A percentile compares a stretch with the other conserved stretches of the same genome.
Evolutionary conservation across 2,113 vertebrate species (phyloP).

Genomic region (Syngnathus floridae): DNA sequence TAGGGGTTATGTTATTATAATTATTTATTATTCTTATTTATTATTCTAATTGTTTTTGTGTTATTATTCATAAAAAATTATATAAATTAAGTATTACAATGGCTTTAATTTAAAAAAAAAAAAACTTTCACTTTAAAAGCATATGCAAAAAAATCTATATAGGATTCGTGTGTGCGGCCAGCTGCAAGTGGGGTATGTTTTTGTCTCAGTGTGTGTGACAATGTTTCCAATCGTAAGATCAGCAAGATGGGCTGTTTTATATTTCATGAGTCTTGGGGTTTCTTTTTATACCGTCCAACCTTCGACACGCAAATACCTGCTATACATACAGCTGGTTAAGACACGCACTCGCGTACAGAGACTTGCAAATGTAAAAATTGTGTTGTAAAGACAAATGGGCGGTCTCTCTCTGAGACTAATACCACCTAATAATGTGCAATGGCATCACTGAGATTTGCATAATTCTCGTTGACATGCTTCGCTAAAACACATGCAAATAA

Average conservation of each 20-base stretch:
- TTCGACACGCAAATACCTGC: constrained; percentile 51
- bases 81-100: not conserved
- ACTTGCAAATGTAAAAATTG: constrained; percentile 41
- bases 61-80: not conserved
- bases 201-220: constrained; percentile 28
- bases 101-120: not conserved
- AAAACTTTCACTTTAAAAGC: not conserved
- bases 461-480: constrained; percentile 7
- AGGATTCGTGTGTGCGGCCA: constrained; percentile 9
- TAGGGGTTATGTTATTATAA: no score
- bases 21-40: no score
- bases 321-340: constrained; percentile 63
- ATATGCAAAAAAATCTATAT: constrained; percentile 4
- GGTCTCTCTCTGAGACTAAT: constrained; percentile 10
- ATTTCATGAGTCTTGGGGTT: constrained; percentile 59
- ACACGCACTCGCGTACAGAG: constrained; percentile 29
- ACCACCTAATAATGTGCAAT: constrained; percentile 17
- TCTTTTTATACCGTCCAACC: constrained; percentile 57
- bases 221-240: constrained; percentile 57
- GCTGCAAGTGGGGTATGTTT: constrained; percentile 15
- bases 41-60: no score
- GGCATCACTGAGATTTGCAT: constrained; percentile 13
- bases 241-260: constrained; percentile 57
- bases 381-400: constrained; percentile 30
- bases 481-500: constrained; percentile 3